Evolutionary conservation across 2,113 vertebrate genomes (phyloP).

Genomic region (Thymallus thymallus): DNA sequence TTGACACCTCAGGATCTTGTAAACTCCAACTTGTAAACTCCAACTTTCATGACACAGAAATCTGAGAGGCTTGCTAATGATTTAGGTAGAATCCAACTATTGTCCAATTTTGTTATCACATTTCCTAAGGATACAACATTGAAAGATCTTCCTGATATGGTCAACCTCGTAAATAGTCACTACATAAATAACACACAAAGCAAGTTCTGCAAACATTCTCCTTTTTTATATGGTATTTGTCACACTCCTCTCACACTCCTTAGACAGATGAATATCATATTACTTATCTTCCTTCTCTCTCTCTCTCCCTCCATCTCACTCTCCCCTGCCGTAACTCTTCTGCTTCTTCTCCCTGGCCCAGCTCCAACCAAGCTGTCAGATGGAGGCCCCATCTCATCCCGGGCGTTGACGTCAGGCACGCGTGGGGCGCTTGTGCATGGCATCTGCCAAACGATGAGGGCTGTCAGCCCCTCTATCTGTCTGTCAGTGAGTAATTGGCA

Average conservation of each 20-base stretch:
- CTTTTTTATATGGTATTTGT: conserved; percentile 55
- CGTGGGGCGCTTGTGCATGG: conserved; percentile 66
- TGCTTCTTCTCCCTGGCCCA: conserved; percentile 57
- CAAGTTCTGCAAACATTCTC: conserved; percentile 43
- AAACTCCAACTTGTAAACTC: neutral
- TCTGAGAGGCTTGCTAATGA: conserved; percentile 29
- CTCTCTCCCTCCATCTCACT: conserved; percentile 12
- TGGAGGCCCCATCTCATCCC: conserved; percentile 43
- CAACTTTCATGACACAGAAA: conserved; percentile 37
- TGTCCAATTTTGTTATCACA: neutral
- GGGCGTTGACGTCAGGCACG: conserved; percentile 44
- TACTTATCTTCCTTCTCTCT: conserved; percentile 43
- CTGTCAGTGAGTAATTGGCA: conserved; percentile 76
- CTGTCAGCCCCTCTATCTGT: conserved; percentile 67
- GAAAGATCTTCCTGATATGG: conserved; percentile 34
- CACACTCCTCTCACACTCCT: conserved; percentile 52
- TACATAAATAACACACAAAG: conserved; percentile 49
- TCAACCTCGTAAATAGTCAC: conserved; percentile 56
- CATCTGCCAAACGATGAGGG: conserved; percentile 74
- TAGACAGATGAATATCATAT: conserved; percentile 64
- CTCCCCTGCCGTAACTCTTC: conserved; percentile 49
- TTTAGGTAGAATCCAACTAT: conserved; percentile 52
- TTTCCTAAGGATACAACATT: conserved; percentile 37
- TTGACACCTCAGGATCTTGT: conserved; percentile 46
- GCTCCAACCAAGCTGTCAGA: conserved; percentile 69